Evolutionary conservation across 37 sponge, comb jelly and placozoan species (phyloP), one percentile per base, ranked within the genome.

Genomic region (Geodia barretti): DNA sequence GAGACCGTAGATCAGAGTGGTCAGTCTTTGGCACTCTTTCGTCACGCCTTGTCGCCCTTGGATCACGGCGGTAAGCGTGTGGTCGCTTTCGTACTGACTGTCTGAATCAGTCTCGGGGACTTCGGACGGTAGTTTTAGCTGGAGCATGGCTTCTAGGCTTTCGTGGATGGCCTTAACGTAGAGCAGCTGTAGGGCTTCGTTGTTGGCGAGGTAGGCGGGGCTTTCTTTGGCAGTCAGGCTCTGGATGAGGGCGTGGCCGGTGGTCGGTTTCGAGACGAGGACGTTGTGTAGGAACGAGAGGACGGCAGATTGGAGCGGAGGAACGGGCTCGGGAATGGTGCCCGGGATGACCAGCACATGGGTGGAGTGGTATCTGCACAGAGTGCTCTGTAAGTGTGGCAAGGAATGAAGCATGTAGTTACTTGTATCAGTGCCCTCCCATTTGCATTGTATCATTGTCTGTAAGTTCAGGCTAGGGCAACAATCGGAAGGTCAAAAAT

Each of bases 191-290:
- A 92, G 71, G 31, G 67, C 26, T 47, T 85, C 80, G 39, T 88
- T 88, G 83, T 79, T 88, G 36, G 71, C 24, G 1, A 88, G 60
- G 54, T 79, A 33, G 24, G 75, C 73, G n/a, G 80, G 54, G 40
- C 62, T 72, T 24, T 24, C 62, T 0, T 39, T 20, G 30, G 77
- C 82, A 11, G 64, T 79, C 47, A 92, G 86, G 47, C 42, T 76
- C 14, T 39, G 58, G 64, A 92, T 81, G 47, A 92, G 74, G 71
- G 83, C 75, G 64, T 92, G 93, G 62, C 89, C 89, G 8, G 84
- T 64, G 35, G 77, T 20, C 20, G 93, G 89, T 70, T 78, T 74
- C 19, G 70, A 35, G 23, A 85, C 54, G 61, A 87, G 40, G 43
- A 74, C 40, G 28, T 85, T 76, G n/a, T 76, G 82, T 33, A 86